A percentile compares a stretch with the other conserved stretches of the same genome.
Conservation (phyloP, 2,113 vertebrate species). For the Pseudorhombus dupliciocellatus region DNA sequence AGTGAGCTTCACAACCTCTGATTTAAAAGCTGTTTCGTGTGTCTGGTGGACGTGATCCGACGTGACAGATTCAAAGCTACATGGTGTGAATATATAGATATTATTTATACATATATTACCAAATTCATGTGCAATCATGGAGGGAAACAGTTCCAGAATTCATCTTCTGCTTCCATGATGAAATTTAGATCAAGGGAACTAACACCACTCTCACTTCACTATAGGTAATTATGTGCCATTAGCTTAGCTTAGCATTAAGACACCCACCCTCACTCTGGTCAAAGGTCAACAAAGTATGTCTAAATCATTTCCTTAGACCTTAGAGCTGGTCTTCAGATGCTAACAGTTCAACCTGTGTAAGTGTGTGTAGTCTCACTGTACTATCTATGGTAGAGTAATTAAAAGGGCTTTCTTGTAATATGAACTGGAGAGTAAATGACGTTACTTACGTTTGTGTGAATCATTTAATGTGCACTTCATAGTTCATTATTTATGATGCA, state of each 20-base stretch:
- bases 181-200: neutral
- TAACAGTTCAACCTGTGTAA: slow-evolving; percentile 7
- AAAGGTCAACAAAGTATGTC: neutral
- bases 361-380: slow-evolving; percentile 23
- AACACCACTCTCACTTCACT: neutral
- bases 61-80: slow-evolving; percentile 15
- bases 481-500: slow-evolving; percentile 54
- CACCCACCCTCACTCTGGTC: neutral
- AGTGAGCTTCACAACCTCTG: neutral
- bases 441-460: slow-evolving; percentile 31
- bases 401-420: slow-evolving; percentile 65
- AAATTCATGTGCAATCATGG: slow-evolving; percentile 13
- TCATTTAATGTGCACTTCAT: slow-evolving; percentile 58
- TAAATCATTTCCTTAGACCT: neutral
- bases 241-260: slow-evolving; percentile 10
- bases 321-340: slow-evolving; percentile 18
- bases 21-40: slow-evolving; percentile 22
- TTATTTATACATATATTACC: slow-evolving; percentile 11
- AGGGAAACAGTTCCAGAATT: slow-evolving; percentile 1
- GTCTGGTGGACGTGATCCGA: slow-evolving; percentile 28
- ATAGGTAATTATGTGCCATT: neutral
- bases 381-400: slow-evolving; percentile 15
- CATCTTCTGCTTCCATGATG: neutral
- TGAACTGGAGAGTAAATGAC: slow-evolving; percentile 29
- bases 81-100: slow-evolving; percentile 35